Conservation (phyloP, 2,113 vertebrate genomes). For the Hippocampus barbouri region DNA sequence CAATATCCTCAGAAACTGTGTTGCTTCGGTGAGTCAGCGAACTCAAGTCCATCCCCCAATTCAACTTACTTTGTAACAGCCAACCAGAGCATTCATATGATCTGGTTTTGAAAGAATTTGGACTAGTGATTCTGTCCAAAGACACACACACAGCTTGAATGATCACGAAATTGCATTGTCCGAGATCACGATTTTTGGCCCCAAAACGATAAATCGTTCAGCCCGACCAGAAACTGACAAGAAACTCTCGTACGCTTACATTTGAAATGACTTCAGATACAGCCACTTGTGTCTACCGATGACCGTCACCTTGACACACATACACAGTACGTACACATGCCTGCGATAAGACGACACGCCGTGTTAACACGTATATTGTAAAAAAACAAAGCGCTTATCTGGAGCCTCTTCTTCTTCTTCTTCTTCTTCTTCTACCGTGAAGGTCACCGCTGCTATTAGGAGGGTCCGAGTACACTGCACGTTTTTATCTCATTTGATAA, state of each 20-base stretch:
- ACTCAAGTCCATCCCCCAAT: background rate
- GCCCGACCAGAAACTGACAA: background rate
- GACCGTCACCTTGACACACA: conserved; percentile 10
- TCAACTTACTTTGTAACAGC: no score
- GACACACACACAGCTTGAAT: background rate
- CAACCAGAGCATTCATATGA: no score
- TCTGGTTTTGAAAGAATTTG: background rate
- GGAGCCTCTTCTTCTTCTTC: conserved; percentile 16
- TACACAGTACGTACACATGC: conserved; percentile 3
- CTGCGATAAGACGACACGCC: conserved; percentile 30
- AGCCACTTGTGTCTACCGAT: background rate
- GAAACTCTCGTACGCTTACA: background rate
- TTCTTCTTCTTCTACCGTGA: conserved; percentile 20
- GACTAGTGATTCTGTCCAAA: background rate
- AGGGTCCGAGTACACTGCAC: conserved; percentile 3
- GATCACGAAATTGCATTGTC: no score
- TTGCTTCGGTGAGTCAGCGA: background rate
- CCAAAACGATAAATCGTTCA: no score
- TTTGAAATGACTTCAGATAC: conserved; percentile 1
- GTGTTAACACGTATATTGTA: conserved; percentile 39
- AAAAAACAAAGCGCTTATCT: conserved; percentile 30
- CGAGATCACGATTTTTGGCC: no score
- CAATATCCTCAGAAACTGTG: no score
- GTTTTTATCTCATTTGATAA: conserved; percentile 44
- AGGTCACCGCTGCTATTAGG: conserved; percentile 50